Evolutionary conservation across 2,888 invertebrate genomes (phyloP), one percentile per base, ranked within the genome.

Genomic region (Erebia aethiops): DNA sequence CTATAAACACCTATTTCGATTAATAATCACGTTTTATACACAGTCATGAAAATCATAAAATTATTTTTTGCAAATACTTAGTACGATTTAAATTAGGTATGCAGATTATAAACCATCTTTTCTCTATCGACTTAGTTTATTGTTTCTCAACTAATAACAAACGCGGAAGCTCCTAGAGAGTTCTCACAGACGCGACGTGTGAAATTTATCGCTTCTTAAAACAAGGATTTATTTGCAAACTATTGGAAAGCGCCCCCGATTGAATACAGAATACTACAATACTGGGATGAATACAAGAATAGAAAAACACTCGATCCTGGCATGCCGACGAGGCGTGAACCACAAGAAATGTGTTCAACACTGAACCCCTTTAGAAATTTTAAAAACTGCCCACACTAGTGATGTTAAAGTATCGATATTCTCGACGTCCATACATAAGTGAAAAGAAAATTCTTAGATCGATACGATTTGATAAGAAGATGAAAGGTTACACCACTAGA

Each of bases 251-350:
- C 69, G 69, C 60, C 54, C 57, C 57, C 71, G 74, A 74, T 74
- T 70, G 74, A 72, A 72, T 74, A 54, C 72, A 70, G 62, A 52
- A 60, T 57, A 18, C 57, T 26, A 57, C 26, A 57, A 57, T 11
- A 57, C 57, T 14, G n/a, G 57, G 18, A 11, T 26, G 57, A 26
- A 41, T 62, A 62, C 62, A 46, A 14, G 74, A 65, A 72, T 74
- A 64, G 70, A 72, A 52, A 52, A 71, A 67, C 60, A 71, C 67
- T 70, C 69, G 67, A 60, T 70, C 54, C 57, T 65, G 60, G 68
- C 71, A 51, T 62, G 70, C 77, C 66, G 75, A 72, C 75, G 64
- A 62, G 71, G 64, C 69, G 73, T 70, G 74, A 76, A 73, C 72
- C 76, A 70, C 18, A 62, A 75, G 69, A 69, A 74, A 68, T 67